Evolutionary conservation across 2,888 invertebrate species (phyloP).

Genomic region (Nyleta sp.): DNA sequence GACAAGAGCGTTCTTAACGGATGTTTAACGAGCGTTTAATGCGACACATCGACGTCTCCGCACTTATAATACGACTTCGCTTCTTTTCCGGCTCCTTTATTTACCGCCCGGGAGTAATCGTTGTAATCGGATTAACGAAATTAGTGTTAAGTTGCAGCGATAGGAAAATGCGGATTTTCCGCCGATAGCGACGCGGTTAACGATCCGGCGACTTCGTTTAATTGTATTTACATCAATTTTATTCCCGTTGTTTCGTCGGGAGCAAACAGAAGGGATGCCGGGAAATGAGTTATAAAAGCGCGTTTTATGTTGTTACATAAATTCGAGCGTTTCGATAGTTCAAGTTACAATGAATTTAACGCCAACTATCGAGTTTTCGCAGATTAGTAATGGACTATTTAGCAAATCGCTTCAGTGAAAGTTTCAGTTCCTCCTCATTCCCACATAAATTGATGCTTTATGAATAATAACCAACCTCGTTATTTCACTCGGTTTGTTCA

Average conservation of each 20-base stretch:
- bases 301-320: slow-evolving; percentile 22
- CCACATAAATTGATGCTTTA: slow-evolving; percentile 17
- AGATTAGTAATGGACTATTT: slow-evolving; percentile 28
- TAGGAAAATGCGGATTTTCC: slow-evolving; percentile 20
- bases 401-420: slow-evolving; percentile 34
- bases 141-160: slow-evolving; percentile 40
- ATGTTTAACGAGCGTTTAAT: slow-evolving; percentile 57
- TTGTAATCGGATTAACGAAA: slow-evolving; percentile 38
- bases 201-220: slow-evolving; percentile 22
- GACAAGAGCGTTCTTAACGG: slow-evolving; percentile 64
- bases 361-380: slow-evolving; percentile 20
- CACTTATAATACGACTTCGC: slow-evolving; percentile 22
- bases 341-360: slow-evolving; percentile 14
- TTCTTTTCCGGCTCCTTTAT: slow-evolving; percentile 36
- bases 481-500: neutral
- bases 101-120: slow-evolving; percentile 30
- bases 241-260: neutral
- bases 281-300: slow-evolving; percentile 23
- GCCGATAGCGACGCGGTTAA: neutral
- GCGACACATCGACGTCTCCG: slow-evolving; percentile 40
- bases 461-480: neutral
- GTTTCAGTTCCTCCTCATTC: slow-evolving; percentile 13
- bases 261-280: neutral
- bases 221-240: slow-evolving; percentile 28
- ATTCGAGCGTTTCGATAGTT: slow-evolving; percentile 11